phyloP scores from a whole-genome alignment of 2,888 invertebrate species.

The Gymnosoma rotundatum region DNA sequence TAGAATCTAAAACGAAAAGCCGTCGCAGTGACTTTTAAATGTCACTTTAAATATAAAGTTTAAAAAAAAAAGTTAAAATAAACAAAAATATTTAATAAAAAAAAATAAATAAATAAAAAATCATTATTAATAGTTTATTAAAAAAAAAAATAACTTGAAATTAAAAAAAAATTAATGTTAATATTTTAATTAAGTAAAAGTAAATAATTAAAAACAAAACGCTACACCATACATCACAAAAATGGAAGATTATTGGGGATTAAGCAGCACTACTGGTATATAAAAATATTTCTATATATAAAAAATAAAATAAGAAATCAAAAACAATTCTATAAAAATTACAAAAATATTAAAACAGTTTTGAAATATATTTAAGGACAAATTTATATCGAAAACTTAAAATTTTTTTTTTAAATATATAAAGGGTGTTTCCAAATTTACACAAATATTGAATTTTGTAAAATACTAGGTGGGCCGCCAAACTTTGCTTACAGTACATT shows the following conservation, averaged over 20 bases:
- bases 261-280: conserved; percentile 82
- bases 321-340: conserved; percentile 15
- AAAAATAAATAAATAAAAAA: neutral
- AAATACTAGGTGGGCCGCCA: too few species aligned
- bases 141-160: too few species aligned
- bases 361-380: too few species aligned
- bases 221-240: conserved; percentile 70
- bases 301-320: conserved; percentile 28
- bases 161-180: conserved; percentile 60
- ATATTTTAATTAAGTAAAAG: conserved; percentile 59
- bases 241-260: conserved; percentile 82
- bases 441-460: too few species aligned
- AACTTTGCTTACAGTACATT: too few species aligned
- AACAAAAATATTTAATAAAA: too few species aligned
- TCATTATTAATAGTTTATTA: neutral
- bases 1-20: conserved; percentile 44
- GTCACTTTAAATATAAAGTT: conserved; percentile 36
- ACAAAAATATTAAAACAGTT: too few species aligned
- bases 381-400: too few species aligned
- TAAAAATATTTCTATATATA: conserved; percentile 8
- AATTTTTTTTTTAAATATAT: too few species aligned
- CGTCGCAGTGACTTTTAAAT: conserved; percentile 37
- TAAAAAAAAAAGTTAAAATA: conserved; percentile 4
- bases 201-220: conserved; percentile 57
- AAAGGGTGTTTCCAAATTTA: too few species aligned